Evolutionary conservation across 2,113 vertebrate genomes (phyloP), one percentile per base, ranked within the genome.

Genomic region (Eptesicus fuscus): DNA sequence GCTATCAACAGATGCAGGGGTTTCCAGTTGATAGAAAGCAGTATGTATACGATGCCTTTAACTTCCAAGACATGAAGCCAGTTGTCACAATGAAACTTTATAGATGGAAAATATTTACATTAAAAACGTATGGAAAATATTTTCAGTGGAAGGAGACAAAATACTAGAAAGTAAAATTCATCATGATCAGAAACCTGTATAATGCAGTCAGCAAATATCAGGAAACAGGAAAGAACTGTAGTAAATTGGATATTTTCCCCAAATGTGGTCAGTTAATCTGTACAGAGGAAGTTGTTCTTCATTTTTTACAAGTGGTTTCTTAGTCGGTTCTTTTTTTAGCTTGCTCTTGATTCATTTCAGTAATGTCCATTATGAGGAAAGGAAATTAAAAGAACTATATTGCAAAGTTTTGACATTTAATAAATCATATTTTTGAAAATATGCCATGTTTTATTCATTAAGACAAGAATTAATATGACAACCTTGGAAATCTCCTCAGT

Each of bases 401-500:
- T 92, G 91, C 69, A 82, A 44, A 88, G 0, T 0, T 78, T 92
- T 95, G 53, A 76, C 11, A 97, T 85, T 87, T 90, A 97, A 96
- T 94, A 97, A 93, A 94, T 92, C 9, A 95, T 76, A 86, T 11
- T 95, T 96, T 90, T 93, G 56, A 88, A 95, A 93, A 90, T 76
- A 83, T 71, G 61, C 77, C 84, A 94, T 76, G 49, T 77, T 95
- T 93, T 96, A 92, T 91, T 90, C 91, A 90, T 88, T 95, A 96
- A 96, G 56, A 12, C 30, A 93, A 18, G 0, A 93, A 96, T 95
- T 95, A 94, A 89, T 13, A 74, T 76, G 7, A 80, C 11, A 95
- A 82, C 23, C 1, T 79, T 93, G 65, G 28, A 97, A 83, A 47
- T 30, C 67, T 63, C 32, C 23, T 92, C 20, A 16, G 22, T 53